These are phyloP conservation scores for Perodicticus potto DNA, from an alignment of 2,797 vertebrate species.

Conservation along the genomic window DNA sequence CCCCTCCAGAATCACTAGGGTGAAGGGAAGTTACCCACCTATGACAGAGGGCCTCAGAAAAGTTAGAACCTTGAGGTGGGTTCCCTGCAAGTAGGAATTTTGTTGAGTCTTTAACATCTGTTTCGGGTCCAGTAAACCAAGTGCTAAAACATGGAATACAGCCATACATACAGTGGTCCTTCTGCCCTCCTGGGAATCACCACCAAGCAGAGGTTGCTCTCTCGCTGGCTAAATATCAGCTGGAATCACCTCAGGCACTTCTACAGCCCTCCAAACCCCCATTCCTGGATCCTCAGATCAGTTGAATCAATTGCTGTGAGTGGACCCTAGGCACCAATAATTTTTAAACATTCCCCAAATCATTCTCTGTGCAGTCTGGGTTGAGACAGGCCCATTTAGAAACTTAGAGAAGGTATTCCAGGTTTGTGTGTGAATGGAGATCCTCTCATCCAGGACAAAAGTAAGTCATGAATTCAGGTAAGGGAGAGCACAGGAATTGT, in stretches of 20 bases:
- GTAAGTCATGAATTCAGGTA: constrained; percentile 10
- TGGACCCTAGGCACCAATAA: not conserved
- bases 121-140: not conserved
- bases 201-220: not conserved
- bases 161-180: not conserved
- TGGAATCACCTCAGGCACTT: not conserved
- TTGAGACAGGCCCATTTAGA: not conserved
- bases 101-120: not conserved
- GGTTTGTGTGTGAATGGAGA: not conserved
- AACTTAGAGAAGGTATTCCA: not conserved
- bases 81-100: constrained; percentile 10
- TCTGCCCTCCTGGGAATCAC: constrained; percentile 12
- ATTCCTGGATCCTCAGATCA: not conserved
- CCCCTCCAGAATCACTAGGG: constrained; percentile 5
- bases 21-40: not conserved
- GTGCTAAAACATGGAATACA: constrained; percentile 20
- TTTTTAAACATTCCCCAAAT: not conserved
- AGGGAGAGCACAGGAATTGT: not conserved
- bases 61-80: not conserved
- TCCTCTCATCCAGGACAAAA: not conserved
- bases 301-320: not conserved
- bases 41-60: not conserved
- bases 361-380: not conserved
- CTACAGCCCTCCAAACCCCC: not conserved
- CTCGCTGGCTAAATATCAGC: not conserved